A percentile compares a stretch with the other conserved stretches of the same genome.
Conservation (phyloP, 2,888 invertebrate genomes). For the Oxycera nigricornis region DNA sequence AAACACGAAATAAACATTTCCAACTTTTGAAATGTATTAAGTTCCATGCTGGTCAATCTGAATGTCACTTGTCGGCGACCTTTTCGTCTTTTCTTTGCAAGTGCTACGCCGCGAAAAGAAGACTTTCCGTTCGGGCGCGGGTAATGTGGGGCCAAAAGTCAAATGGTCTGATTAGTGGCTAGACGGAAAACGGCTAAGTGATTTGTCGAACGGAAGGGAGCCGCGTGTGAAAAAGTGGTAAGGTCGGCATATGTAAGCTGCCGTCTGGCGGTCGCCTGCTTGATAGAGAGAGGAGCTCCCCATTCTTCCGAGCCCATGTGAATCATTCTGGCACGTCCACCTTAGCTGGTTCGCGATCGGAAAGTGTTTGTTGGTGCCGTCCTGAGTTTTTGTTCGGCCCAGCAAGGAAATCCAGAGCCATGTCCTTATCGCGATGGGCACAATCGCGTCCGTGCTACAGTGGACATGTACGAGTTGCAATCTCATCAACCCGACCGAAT, state of each 20-base stretch:
- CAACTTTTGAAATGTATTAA: too few species aligned
- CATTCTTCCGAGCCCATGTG: conserved; percentile 11
- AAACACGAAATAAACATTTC: too few species aligned
- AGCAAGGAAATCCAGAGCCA: conserved; percentile 50
- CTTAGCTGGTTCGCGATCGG: conserved; percentile 1
- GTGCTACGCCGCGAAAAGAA: not conserved
- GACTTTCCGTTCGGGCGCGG: not conserved
- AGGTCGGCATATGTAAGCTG: not conserved
- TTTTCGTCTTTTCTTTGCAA: not conserved
- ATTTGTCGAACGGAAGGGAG: not conserved
- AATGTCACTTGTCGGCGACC: not conserved
- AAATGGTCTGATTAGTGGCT: not conserved
- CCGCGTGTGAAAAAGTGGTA: conserved; percentile 13
- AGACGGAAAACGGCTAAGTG: not conserved
- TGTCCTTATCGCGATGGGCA: conserved; percentile 71
- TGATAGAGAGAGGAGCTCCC: not conserved
- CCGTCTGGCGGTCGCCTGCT: conserved; percentile 18
- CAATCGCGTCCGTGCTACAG: conserved; percentile 92
- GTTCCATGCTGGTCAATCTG: too few species aligned
- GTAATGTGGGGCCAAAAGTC: not conserved
- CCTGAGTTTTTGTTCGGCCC: conserved; percentile 25
- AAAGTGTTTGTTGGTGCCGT: conserved; percentile 5
- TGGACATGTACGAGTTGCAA: conserved; percentile 90
- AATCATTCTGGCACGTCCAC: conserved; percentile 1
- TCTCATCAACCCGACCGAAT: conserved; percentile 88